phyloP scores from a whole-genome alignment of 2,113 vertebrate genomes.

The Prunella fulvescens region DNA sequence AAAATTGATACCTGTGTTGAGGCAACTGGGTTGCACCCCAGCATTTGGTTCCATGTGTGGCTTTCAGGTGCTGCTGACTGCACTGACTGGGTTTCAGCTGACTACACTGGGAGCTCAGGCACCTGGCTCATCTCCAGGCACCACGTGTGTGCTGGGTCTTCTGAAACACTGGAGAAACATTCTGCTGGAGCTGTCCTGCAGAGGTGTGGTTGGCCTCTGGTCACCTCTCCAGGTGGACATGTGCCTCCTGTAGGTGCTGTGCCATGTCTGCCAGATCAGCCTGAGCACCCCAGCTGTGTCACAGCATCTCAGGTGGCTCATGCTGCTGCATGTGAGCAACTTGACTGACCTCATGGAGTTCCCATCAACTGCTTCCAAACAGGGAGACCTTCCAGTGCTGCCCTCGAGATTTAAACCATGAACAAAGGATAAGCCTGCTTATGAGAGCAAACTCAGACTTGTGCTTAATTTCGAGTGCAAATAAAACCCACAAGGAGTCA shows the following conservation, averaged over 20 bases:
- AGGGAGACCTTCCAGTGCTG: neutral
- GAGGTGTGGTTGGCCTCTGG: neutral
- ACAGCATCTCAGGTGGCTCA: neutral
- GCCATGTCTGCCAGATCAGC: neutral
- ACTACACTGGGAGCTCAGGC: neutral
- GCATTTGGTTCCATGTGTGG: neutral
- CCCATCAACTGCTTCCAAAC: neutral
- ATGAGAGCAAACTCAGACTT: neutral
- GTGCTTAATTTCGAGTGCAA: neutral
- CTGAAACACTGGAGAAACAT: neutral
- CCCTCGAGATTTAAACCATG: neutral
- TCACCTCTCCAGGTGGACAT: neutral
- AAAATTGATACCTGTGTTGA: neutral
- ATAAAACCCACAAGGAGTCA: neutral
- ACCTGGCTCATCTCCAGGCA: neutral
- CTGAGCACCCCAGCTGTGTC: neutral
- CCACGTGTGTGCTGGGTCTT: neutral
- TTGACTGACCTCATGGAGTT: neutral
- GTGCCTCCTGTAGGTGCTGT: neutral
- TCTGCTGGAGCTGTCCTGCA: neutral
- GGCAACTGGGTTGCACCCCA: neutral
- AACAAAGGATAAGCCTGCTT: neutral
- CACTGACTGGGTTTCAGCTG: neutral
- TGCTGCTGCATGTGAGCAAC: neutral
- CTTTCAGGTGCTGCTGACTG: neutral